These are phyloP conservation scores for Periphyllus acericola DNA, from an alignment of 2,888 invertebrate genomes.

Conservation along the genomic window DNA sequence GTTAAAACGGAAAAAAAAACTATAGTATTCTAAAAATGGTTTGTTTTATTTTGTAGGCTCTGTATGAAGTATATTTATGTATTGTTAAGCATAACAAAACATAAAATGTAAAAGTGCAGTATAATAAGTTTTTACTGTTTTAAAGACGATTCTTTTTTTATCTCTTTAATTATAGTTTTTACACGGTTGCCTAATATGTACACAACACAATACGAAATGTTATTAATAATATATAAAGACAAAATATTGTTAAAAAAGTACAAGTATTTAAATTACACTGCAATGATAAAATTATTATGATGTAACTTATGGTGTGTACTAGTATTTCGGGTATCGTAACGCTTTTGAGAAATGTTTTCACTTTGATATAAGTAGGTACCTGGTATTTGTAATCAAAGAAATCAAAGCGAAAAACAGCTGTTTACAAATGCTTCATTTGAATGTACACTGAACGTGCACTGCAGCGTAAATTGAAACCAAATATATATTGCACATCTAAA, in stretches of 20 bases:
- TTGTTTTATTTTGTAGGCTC: neutral
- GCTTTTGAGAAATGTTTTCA: neutral
- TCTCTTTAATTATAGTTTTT: neutral
- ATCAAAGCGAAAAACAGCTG: neutral
- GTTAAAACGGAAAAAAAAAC: neutral
- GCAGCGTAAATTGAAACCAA: neutral
- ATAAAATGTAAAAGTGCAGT: neutral
- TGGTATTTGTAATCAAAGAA: neutral
- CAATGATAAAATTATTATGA: too few relatives aligned
- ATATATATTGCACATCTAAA: conserved; percentile 6
- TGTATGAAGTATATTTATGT: neutral
- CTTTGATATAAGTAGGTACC: neutral
- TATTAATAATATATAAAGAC: neutral
- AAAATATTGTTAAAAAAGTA: too few relatives aligned
- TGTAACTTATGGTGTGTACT: too few relatives aligned
- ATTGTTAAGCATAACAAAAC: neutral
- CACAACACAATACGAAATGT: neutral
- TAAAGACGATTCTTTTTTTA: neutral
- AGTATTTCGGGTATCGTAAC: neutral
- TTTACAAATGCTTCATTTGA: too few relatives aligned
- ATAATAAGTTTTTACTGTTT: neutral
- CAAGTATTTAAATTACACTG: too few relatives aligned
- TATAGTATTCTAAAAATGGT: neutral
- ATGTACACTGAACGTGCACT: too few relatives aligned
- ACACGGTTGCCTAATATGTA: neutral